Evolutionary conservation across 2,113 vertebrate genomes (phyloP).

Genomic region (Lepidiolamprologus cunningtoni): DNA sequence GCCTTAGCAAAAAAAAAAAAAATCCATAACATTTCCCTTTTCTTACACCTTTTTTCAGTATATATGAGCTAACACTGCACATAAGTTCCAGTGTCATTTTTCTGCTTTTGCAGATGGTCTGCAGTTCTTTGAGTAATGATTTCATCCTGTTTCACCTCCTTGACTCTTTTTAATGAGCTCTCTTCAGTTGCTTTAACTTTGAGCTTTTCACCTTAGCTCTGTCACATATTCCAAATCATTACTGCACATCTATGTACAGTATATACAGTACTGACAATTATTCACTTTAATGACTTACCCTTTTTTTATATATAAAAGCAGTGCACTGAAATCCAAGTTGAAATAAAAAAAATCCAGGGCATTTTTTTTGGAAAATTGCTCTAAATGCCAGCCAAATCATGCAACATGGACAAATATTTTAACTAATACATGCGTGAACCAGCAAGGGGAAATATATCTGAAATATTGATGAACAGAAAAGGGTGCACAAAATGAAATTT

Average conservation of each 20-base stretch:
- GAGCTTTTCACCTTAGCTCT: neutral
- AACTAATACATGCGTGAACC: neutral
- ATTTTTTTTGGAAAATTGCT: neutral
- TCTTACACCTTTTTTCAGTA: neutral
- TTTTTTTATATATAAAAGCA: neutral
- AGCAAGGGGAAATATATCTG: neutral
- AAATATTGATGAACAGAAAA: constrained; percentile 46
- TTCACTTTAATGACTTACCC: neutral
- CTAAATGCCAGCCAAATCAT: neutral
- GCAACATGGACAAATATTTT: constrained; percentile 2
- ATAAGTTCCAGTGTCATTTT: neutral
- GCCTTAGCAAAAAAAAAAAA: neutral
- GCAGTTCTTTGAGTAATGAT: neutral
- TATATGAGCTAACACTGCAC: neutral
- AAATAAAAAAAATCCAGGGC: neutral
- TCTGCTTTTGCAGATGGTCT: neutral
- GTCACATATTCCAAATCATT: neutral
- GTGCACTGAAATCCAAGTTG: neutral
- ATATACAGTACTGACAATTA: neutral
- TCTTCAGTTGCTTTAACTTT: neutral
- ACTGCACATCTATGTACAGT: neutral
- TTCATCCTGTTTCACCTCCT: neutral
- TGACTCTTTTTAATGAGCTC: constrained; percentile 4
- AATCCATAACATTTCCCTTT: neutral
- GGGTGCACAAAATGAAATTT: constrained; percentile 44